Evolutionary conservation across 2,113 vertebrate genomes (phyloP).

Genomic region (rat (Rattus norvegicus)): GRCr8 NC_086023.1:166375501-166376000

Average conservation of each 20-base stretch:
- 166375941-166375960: slow-evolving; percentile 99
- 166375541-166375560: slow-evolving; percentile 94
- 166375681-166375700: slow-evolving; percentile 98
- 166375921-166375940: slow-evolving; percentile 95
- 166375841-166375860: slow-evolving; percentile 94
- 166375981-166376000: slow-evolving; percentile 94
- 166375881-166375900: slow-evolving; percentile 99
- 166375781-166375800: slow-evolving; percentile 96
- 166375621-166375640: slow-evolving; percentile 96
- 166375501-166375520: not conserved
- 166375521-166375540: slow-evolving; percentile 92
- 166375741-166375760: slow-evolving; percentile 96
- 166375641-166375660: slow-evolving; percentile 98
- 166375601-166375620: slow-evolving; percentile 92
- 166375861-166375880: slow-evolving; percentile 95
- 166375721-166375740: slow-evolving; percentile 98
- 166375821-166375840: slow-evolving; percentile 96
- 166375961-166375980: slow-evolving; percentile 96
- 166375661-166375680: slow-evolving; percentile 96
- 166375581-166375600: slow-evolving; percentile 93
- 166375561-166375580: slow-evolving; percentile 93
- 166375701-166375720: slow-evolving; percentile 99
- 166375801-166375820: slow-evolving; percentile 95
- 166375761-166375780: slow-evolving; percentile 98
- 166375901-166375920: slow-evolving; percentile 97